Conservation (phyloP, 2,888 invertebrate species). For the Dugesia japonica region DNA sequence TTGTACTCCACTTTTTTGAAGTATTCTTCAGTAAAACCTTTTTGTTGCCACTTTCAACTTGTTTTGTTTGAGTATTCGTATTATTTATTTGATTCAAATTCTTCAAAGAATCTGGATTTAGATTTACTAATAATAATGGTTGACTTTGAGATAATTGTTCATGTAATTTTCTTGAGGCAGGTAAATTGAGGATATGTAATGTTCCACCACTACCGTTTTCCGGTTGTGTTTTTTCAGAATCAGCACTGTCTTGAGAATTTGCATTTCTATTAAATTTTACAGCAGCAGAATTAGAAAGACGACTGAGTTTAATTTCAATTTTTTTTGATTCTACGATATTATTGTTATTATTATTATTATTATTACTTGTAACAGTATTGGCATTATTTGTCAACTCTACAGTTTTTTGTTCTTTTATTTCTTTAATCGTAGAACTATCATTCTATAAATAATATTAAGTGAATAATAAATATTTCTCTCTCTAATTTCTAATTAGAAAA, state of each 20-base stretch:
- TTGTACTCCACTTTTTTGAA: slow-evolving; percentile 28
- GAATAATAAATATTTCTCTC: neutral
- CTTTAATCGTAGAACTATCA: neutral
- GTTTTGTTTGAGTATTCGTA: neutral
- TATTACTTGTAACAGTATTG: too few relatives aligned
- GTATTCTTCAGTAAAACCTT: slow-evolving; percentile 20
- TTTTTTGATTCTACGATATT: neutral
- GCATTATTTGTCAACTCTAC: too few relatives aligned
- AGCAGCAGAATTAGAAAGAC: neutral
- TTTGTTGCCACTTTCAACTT: neutral
- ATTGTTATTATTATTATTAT: neutral
- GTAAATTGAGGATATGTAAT: slow-evolving; percentile 26
- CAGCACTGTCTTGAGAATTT: slow-evolving; percentile 29
- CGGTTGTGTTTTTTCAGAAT: slow-evolving; percentile 14
- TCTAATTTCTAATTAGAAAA: neutral
- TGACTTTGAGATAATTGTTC: slow-evolving; percentile 28
- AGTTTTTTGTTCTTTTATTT: neutral
- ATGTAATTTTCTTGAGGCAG: neutral
- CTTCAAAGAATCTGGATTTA: slow-evolving; percentile 22
- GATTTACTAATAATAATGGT: slow-evolving; percentile 22
- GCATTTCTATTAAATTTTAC: neutral
- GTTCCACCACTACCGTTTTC: slow-evolving; percentile 23
- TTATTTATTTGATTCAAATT: neutral
- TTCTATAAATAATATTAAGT: neutral
- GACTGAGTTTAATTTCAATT: neutral